Evolutionary conservation across 2,113 vertebrate genomes (phyloP).

Genomic region (Cygnus atratus): DNA sequence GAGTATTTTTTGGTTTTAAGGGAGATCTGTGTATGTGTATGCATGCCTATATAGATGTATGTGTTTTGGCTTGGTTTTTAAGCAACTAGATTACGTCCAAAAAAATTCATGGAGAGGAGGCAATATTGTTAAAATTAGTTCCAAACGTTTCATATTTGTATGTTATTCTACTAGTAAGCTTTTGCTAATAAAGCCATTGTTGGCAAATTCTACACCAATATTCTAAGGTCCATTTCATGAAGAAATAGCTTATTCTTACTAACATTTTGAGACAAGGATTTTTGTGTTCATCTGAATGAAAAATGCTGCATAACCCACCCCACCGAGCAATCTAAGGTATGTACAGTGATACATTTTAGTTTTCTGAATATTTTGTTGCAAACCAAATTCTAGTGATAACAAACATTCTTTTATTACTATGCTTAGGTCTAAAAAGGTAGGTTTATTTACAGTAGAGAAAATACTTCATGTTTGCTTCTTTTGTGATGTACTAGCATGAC

Average conservation of each 20-base stretch:
- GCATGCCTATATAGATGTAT: no score
- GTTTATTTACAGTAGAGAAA: constrained; percentile 45
- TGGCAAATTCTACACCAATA: background rate
- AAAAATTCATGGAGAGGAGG: background rate
- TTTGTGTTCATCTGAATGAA: constrained; percentile 9
- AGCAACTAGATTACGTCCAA: background rate
- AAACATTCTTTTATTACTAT: background rate
- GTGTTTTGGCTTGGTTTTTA: background rate
- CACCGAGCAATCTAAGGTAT: background rate
- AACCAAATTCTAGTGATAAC: background rate
- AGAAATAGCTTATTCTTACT: background rate
- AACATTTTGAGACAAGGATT: background rate
- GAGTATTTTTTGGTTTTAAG: background rate
- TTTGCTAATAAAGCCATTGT: background rate
- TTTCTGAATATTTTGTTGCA: background rate
- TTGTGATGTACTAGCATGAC: background rate
- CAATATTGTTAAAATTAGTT: background rate
- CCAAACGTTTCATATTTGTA: background rate
- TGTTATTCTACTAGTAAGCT: background rate
- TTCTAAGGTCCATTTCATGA: background rate
- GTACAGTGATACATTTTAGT: background rate
- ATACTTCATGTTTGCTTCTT: background rate
- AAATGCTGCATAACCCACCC: background rate
- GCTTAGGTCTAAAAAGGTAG: constrained; percentile 19
- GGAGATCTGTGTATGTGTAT: rapidly evolving